A percentile compares a stretch with the other conserved stretches of the same genome.
Evolutionary conservation across 2,888 invertebrate species (phyloP).

Genomic region (Spodoptera exigua): DNA sequence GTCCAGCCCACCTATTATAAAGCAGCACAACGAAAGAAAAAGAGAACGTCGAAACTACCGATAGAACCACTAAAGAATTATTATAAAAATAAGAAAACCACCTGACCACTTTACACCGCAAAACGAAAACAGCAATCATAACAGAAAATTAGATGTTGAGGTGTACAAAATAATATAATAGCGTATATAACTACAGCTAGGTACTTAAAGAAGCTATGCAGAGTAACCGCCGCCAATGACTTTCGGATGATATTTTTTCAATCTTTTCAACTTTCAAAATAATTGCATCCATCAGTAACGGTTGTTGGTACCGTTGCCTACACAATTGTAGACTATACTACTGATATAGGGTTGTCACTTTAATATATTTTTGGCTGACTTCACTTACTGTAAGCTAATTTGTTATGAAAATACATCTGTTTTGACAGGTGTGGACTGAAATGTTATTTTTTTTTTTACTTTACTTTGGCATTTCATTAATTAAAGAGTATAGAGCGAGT

Average conservation of each 20-base stretch:
- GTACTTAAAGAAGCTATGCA: neutral
- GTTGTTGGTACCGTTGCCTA: conserved; percentile 50
- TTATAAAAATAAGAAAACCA: neutral
- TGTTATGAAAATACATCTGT: neutral
- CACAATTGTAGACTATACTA: conserved; percentile 28
- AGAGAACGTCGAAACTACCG: too few relatives aligned
- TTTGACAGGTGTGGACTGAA: neutral
- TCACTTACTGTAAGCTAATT: neutral
- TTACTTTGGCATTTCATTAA: too few relatives aligned
- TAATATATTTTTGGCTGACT: neutral
- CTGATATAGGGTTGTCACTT: conserved; percentile 28
- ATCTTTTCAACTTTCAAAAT: conserved; percentile 61
- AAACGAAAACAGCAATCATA: too few relatives aligned
- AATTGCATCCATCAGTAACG: conserved; percentile 60
- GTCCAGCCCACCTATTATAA: too few relatives aligned
- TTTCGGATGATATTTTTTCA: conserved; percentile 38
- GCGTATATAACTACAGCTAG: neutral
- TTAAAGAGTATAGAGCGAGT: too few relatives aligned
- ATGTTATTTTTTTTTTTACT: too few relatives aligned
- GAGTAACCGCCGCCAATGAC: conserved; percentile 17
- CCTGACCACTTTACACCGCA: too few relatives aligned
- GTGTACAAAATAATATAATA: neutral
- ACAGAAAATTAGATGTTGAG: neutral
- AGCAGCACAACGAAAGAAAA: too few relatives aligned
- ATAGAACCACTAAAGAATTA: too few relatives aligned